Evolutionary conservation across 2,888 invertebrate genomes (phyloP).

Genomic region (Drosophila recens): DNA sequence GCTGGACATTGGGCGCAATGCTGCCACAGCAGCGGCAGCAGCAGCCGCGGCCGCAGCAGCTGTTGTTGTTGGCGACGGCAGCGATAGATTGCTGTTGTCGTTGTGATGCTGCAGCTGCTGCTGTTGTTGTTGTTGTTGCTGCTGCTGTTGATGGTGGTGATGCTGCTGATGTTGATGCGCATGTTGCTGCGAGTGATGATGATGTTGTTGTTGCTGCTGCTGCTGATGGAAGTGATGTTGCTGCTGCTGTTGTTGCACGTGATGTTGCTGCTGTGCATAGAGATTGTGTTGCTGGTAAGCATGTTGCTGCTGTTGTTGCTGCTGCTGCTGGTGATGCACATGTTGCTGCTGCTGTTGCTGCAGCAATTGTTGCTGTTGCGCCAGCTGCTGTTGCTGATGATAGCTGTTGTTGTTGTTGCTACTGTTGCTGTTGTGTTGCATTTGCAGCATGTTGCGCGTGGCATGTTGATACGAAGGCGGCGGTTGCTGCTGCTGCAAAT

Average conservation of each 20-base stretch:
- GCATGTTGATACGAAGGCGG: slow-evolving; percentile 83
- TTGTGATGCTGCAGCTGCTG: slow-evolving; percentile 71
- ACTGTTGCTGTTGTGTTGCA: slow-evolving; percentile 57
- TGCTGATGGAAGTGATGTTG: slow-evolving; percentile 48
- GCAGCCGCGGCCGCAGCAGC: slow-evolving; percentile 70
- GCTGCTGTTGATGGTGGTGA: slow-evolving; percentile 58
- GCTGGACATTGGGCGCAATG: slow-evolving; percentile 82
- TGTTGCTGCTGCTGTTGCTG: slow-evolving; percentile 63
- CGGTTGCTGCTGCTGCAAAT: slow-evolving; percentile 82
- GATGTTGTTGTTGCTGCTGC: slow-evolving; percentile 74
- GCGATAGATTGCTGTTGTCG: slow-evolving; percentile 90
- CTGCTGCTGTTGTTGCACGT: slow-evolving; percentile 81
- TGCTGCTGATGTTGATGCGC: slow-evolving; percentile 72
- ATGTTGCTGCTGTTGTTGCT: slow-evolving; percentile 70
- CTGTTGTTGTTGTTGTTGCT: slow-evolving; percentile 59
- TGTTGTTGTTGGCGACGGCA: slow-evolving; percentile 90
- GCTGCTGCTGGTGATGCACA: slow-evolving; percentile 60
- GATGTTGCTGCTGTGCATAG: slow-evolving; percentile 85
- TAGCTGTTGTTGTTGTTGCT: slow-evolving; percentile 47
- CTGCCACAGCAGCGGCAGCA: slow-evolving; percentile 72
- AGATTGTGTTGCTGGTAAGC: slow-evolving; percentile 85
- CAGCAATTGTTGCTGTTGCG: slow-evolving; percentile 81
- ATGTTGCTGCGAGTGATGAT: slow-evolving; percentile 85
- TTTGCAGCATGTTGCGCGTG: slow-evolving; percentile 79
- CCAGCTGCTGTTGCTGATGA: slow-evolving; percentile 86